Evolutionary conservation across 2,797 vertebrate genomes (phyloP), one percentile per base, ranked within the genome.

Genomic region (Crypturellus tataupa): DNA sequence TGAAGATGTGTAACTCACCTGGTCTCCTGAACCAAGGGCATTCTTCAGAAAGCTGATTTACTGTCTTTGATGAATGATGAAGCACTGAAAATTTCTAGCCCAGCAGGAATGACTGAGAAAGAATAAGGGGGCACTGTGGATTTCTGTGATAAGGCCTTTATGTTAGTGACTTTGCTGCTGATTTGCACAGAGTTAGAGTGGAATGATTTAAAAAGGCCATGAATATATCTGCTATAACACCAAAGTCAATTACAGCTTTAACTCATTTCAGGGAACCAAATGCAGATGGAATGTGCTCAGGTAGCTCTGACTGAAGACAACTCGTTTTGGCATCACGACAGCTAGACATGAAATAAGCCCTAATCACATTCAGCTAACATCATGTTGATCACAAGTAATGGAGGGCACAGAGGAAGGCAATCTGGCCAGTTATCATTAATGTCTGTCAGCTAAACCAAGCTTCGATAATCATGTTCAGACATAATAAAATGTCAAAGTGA

Each of bases 141-240:
- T 94, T 90, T 94, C 58, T 83, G 33, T 72, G 80, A 76, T 89
- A 89, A 83, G 8, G 12, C 6, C 9, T 94, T 91, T 69, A 51
- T 35, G 35, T 68, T 73, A 77, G 31, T 64, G 21, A 9, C 35
- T 93, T 76, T 53, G 47, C 13, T 68, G 21, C 21, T 73, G 56
- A 51, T 85, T 93, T 82, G 31, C 56, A 56, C 37, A 25, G 67
- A 72, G n/a, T 47, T 76, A 37, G 60, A 62, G 70, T 6, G 18
- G 11, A 67, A 49, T 63, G n/a, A 73, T 87, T 93, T 91, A 58
- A 91, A 87, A 92, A 80, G 31, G 4, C 46, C 21, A 18, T 83
- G 24, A 17, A 51, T 59, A 15, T 55, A 72, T 65, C 72, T 83
- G 5, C 58, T 91, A 0, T 76, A 89, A 42, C 40, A 87, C 23